Evolutionary conservation across 2,888 invertebrate species (phyloP), one percentile per base, ranked within the genome.

Genomic region (Ochlodes sylvanus): DNA sequence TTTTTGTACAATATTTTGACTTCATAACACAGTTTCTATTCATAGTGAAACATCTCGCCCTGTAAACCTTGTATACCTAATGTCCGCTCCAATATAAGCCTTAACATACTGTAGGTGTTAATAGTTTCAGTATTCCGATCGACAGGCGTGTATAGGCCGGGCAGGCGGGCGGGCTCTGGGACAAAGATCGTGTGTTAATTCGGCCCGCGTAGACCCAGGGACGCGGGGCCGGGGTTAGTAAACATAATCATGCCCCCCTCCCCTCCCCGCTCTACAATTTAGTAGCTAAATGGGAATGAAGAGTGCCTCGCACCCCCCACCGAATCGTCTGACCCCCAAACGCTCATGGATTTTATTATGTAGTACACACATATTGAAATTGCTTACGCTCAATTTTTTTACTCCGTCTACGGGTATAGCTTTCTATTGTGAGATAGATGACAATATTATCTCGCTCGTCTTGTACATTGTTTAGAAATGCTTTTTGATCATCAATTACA

Each of bases 271-370:
- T 86, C 83, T 89, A 89, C 90, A 89, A 88, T 90, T 88, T 89
- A 89, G 88, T 90, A 87, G 89, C 90, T 90, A 90, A 90, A 90
- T 89, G 86, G 88, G 88, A 90, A 89, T 89, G 89, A 90, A 90
- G 89, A 89, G 88, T 87, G 87, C 84, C 81, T 83, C 84, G 82
- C 9, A 80, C 65, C 74, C 76, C 80, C 81, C 80, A 83, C 85
- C 79, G 71, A 73, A 84, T 77, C 84, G 80, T 80, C 81, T 82
- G 82, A 67, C 83, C 81, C 76, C 69, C 71, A 63, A 75, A 80
- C 84, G 77, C 86, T 87, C 87, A 87, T 88, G 83, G 83, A 79
- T 87, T 89, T 89, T 88, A 75, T 75, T 71, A 73, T 70, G 70
- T 27, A 27, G 27, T 71, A 69, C 66, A 68, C 61, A 60, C 69